Conservation (phyloP, 2,888 invertebrate genomes). For the Drosophila neonasuta region DNA sequence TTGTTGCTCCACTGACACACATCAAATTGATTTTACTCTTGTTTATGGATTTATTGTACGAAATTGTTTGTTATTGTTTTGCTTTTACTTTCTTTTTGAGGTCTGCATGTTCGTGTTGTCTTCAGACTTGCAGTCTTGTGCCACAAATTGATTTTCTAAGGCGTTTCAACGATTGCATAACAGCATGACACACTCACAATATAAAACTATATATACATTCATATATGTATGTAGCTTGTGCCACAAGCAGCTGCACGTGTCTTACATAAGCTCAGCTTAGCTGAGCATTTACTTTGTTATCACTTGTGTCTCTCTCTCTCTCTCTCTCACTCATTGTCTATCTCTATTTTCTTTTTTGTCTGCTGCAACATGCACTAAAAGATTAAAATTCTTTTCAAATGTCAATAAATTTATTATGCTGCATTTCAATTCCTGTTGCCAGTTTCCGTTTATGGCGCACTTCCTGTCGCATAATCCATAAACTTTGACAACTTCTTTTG, state of each 20-base stretch:
- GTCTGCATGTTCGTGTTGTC: conserved; percentile 29
- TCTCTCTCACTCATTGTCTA: background rate
- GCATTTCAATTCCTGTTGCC: conserved; percentile 12
- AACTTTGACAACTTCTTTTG: conserved; percentile 1
- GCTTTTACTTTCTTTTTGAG: background rate
- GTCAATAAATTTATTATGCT: conserved; percentile 27
- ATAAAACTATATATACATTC: background rate
- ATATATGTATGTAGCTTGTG: background rate
- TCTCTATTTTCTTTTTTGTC: background rate
- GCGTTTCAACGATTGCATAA: conserved; percentile 29
- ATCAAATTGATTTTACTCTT: conserved; percentile 65
- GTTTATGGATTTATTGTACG: conserved; percentile 54
- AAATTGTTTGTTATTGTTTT: conserved; percentile 53
- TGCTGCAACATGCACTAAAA: conserved; percentile 2
- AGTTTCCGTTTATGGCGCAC: conserved; percentile 13
- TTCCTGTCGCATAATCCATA: background rate
- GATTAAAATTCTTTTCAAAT: conserved; percentile 25
- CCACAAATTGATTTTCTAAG: conserved; percentile 43
- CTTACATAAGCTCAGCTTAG: conserved; percentile 28
- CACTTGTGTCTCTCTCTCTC: background rate
- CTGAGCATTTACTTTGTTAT: conserved; percentile 8
- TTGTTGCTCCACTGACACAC: conserved; percentile 46
- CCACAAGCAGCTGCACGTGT: conserved; percentile 24
- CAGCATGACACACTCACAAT: conserved; percentile 3
- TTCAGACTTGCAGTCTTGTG: conserved; percentile 11